A percentile compares a stretch with the other conserved stretches of the same genome.
These are phyloP conservation scores for Diarsia brunnea DNA, from an alignment of 2,888 invertebrate species.

Conservation along the genomic window DNA sequence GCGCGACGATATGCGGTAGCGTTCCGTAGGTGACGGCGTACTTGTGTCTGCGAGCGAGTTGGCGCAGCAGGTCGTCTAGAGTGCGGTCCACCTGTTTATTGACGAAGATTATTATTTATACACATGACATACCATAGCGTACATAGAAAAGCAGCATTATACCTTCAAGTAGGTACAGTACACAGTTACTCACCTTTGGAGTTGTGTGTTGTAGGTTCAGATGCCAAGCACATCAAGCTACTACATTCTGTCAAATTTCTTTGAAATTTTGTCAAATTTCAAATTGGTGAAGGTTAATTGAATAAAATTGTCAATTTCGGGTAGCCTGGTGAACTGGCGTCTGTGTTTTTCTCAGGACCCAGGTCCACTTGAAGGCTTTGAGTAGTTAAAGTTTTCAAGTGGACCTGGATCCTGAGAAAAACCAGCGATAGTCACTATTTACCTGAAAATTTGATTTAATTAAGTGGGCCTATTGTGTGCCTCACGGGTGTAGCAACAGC, in stretches of 20 bases:
- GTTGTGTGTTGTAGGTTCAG: not conserved
- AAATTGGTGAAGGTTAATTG: too few relatives aligned
- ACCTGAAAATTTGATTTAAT: not conserved
- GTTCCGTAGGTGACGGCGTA: conserved; percentile 77
- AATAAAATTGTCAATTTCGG: too few relatives aligned
- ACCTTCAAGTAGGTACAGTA: not conserved
- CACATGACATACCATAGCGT: not conserved
- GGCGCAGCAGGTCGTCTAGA: conserved; percentile 83
- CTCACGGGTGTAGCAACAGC: too few relatives aligned
- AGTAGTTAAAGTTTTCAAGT: not conserved
- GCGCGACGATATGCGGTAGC: conserved; percentile 77
- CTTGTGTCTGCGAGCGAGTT: conserved; percentile 86
- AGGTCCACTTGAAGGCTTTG: too few relatives aligned
- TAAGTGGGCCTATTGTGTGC: too few relatives aligned
- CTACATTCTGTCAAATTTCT: too few relatives aligned
- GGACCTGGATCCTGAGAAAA: not conserved
- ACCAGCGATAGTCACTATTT: not conserved
- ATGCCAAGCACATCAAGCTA: too few relatives aligned
- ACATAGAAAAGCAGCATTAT: not conserved
- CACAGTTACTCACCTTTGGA: not conserved
- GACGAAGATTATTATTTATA: not conserved
- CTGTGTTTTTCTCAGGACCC: too few relatives aligned
- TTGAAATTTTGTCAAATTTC: too few relatives aligned
- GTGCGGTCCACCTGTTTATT: conserved; percentile 79
- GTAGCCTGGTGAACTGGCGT: too few relatives aligned